phyloP scores from a whole-genome alignment of 23 tunicate genomes.

The Trididemnum nubilum region DNA sequence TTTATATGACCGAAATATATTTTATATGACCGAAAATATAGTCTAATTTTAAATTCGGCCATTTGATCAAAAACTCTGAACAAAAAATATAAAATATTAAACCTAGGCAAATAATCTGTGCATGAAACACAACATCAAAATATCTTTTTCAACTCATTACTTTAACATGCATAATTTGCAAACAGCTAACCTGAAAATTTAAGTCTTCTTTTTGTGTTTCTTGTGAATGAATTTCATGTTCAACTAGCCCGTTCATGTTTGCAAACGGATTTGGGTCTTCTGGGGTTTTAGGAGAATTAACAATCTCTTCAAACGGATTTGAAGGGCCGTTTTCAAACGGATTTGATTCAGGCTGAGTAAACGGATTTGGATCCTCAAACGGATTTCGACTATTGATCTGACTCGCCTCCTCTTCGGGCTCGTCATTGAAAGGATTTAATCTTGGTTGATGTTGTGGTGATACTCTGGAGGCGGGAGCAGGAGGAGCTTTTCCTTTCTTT shows the following conservation, averaged over 20 bases:
- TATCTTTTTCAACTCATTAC: too few species aligned
- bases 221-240: neutral
- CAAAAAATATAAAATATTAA: too few species aligned
- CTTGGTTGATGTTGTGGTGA: conserved; percentile 52
- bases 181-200: too few species aligned
- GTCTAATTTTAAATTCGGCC: too few species aligned
- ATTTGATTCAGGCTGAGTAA: neutral
- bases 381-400: conserved; percentile 46
- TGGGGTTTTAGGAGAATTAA: neutral
- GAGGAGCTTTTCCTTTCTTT: conserved; percentile 15
- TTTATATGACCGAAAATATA: too few species aligned
- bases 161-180: too few species aligned
- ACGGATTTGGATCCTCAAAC: conserved; percentile 53
- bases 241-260: neutral
- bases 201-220: too few species aligned
- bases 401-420: conserved; percentile 42
- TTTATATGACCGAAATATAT: too few species aligned
- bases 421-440: conserved; percentile 57
- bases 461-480: conserved; percentile 18
- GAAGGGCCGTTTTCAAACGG: conserved; percentile 1
- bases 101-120: too few species aligned
- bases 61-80: too few species aligned
- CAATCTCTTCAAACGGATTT: neutral
- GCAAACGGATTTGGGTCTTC: conserved; percentile 9
- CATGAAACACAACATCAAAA: too few species aligned